Evolutionary conservation across 1,140 invertebrate species (phyloP), one percentile per base, ranked within the genome.

Genomic region (Aphaenogaster floridana): DNA sequence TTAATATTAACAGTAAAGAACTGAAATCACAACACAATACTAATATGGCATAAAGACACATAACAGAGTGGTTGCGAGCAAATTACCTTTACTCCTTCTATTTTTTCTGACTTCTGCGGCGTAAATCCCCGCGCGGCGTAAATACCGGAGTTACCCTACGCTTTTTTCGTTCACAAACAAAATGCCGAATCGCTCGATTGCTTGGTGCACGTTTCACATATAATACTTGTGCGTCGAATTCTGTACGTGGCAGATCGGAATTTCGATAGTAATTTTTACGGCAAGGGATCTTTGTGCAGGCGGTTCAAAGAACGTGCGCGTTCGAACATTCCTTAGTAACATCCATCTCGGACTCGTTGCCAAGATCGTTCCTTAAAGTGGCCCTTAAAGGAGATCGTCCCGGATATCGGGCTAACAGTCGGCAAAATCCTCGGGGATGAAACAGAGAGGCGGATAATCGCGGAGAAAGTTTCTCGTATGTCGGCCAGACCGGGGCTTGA

Each of bases 231-330:
- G 28, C 52, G n/a, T 6, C 4, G 17, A 83, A 72, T 45, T 57
- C 15, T 21, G 45, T 36, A 17, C 36, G 50, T 9, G 45, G 42
- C 17, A 21, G 39, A 59, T 57, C 11, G 45, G 7, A 52, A 80
- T 57, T 83, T 72, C n/a, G 11, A 72, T 48, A 74, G 3, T 83
- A 74, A 83, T 74, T 72, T 72, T 72, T 72, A 83, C 21, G 15
- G 54, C 13, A 15, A 45, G 5, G 4, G 15, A 54, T 42, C 21
- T 81, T 71, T 81, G 39, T 81, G 28, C 4, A 39, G 7, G 3
- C 34, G n/a, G 9, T 11, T 28, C 54, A 74, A 42, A 63, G 61
- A 50, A 28, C 34, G 64, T 15, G 21, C 36, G 8, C 42, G 9
- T 81, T 81, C 39, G 52, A 34, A 72, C 52, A 39, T 84, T 74